phyloP scores from a whole-genome alignment of 2,797 vertebrate species.

The Ptychadena robeensis region DNA sequence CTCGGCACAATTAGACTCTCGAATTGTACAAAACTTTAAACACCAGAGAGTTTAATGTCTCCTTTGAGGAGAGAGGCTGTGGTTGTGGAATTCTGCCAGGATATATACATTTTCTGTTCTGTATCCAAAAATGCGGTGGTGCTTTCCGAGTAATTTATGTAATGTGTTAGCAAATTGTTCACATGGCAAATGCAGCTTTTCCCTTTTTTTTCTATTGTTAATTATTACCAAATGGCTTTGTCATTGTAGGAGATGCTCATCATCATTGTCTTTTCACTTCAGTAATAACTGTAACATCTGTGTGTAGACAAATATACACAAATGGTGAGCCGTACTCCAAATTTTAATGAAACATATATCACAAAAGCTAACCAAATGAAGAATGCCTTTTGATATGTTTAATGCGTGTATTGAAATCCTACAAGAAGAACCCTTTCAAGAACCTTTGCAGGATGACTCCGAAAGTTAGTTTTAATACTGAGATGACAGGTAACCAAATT shows the following conservation, averaged over 20 bases:
- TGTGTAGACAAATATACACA: no score
- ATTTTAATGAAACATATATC: no score
- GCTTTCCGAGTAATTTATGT: conserved; percentile 9
- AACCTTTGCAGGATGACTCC: no score
- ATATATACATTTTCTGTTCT: conserved; percentile 14
- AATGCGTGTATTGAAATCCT: no score
- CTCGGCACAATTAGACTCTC: conserved; percentile 7
- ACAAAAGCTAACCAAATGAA: no score
- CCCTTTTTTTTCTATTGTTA: background rate
- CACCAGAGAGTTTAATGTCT: background rate
- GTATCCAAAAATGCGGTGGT: conserved; percentile 5
- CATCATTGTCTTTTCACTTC: background rate
- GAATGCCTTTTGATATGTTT: no score
- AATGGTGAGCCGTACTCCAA: no score
- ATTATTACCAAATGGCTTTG: conserved; percentile 28
- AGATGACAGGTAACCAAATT: no score
- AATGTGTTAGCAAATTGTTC: conserved; percentile 39
- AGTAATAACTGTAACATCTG: background rate
- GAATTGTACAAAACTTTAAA: background rate
- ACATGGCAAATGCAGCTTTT: background rate
- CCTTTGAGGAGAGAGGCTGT: background rate
- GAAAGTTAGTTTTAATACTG: no score
- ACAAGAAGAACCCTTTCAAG: no score
- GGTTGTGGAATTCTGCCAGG: background rate
- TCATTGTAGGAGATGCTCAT: background rate